Percentiles rank a stretch among this genome's conserved stretches.
phyloP scores from a whole-genome alignment of 2,797 vertebrate species.

The Balearica regulorum region DNA sequence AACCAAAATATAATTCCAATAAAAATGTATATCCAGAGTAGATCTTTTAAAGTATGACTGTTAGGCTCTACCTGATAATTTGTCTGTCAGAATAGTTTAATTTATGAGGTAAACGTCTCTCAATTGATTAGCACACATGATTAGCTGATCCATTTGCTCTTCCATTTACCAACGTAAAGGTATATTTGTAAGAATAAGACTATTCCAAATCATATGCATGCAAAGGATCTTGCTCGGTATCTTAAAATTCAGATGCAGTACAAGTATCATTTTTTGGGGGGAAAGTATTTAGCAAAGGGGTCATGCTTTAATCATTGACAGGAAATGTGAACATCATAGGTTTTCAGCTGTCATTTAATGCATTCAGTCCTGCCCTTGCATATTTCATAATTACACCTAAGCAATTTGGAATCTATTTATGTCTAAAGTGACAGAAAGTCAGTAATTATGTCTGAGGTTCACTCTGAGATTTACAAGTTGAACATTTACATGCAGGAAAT shows the following conservation, averaged over 20 bases:
- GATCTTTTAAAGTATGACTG: not conserved
- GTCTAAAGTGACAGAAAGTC: slow-evolving; percentile 61
- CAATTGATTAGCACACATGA: not conserved
- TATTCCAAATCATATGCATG: not conserved
- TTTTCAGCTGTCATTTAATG: slow-evolving; percentile 57
- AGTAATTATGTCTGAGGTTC: slow-evolving; percentile 39
- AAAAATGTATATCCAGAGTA: not conserved
- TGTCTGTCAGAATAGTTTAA: slow-evolving; percentile 11
- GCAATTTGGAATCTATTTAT: slow-evolving; percentile 60
- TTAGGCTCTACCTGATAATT: not conserved
- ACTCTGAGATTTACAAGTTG: slow-evolving; percentile 48
- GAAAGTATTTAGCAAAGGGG: slow-evolving; percentile 1
- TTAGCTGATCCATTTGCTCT: not conserved
- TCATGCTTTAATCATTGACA: slow-evolving; percentile 46
- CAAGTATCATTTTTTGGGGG: not conserved
- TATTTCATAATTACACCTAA: slow-evolving; percentile 61
- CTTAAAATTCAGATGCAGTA: not conserved
- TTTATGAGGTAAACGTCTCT: slow-evolving; percentile 13
- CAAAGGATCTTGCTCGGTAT: not conserved
- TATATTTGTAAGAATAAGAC: not conserved
- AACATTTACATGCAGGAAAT: slow-evolving; percentile 50
- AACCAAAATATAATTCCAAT: slow-evolving; percentile 14
- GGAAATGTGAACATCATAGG: slow-evolving; percentile 26
- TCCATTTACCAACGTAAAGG: not conserved
- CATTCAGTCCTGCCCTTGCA: slow-evolving; percentile 36